These are phyloP conservation scores for Okamejei kenojei DNA, from an alignment of 2,797 vertebrate genomes.

Conservation along the genomic window DNA sequence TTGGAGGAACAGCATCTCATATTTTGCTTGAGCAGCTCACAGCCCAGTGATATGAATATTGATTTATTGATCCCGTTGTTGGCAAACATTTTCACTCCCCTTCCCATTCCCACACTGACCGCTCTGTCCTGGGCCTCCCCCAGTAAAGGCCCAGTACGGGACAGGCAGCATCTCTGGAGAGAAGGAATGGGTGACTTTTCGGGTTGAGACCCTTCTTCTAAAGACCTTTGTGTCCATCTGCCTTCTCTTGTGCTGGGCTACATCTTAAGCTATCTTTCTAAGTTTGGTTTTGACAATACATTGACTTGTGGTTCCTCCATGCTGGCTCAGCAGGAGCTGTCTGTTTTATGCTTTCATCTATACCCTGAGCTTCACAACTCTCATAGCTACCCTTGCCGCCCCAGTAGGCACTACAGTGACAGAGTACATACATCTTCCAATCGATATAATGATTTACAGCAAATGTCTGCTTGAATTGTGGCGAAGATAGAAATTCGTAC, in stretches of 20 bases:
- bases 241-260: neutral
- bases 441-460: slow-evolving; percentile 17
- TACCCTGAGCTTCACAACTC: neutral
- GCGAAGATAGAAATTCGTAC: neutral
- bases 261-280: neutral
- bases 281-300: neutral
- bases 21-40: no score
- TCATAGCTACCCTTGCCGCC: neutral
- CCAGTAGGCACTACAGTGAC: neutral
- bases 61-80: no score
- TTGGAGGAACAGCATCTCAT: no score
- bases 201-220: no score
- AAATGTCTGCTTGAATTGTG: neutral
- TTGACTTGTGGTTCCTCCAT: neutral
- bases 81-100: no score
- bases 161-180: no score
- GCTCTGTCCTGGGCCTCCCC: no score
- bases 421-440: neutral
- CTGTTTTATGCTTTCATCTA: neutral
- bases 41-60: no score
- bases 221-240: no score
- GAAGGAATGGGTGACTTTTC: no score
- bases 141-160: no score
- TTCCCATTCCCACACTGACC: no score
- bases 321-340: neutral